Conservation (phyloP, 2,888 invertebrate species). For the Schizaphis graminum region DNA sequence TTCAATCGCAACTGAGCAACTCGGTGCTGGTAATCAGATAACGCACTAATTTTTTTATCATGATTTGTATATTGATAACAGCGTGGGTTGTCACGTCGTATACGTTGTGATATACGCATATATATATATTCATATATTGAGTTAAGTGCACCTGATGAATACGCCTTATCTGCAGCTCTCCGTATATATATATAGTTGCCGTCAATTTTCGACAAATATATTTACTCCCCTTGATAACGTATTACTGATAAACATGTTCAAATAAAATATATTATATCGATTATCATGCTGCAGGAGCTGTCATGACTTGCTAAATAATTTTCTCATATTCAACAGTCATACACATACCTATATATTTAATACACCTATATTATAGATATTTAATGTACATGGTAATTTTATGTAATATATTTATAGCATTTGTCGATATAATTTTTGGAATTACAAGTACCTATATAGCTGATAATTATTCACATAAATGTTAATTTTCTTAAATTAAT, state of each 20-base stretch:
- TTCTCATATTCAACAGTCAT: background rate
- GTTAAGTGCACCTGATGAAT: slow-evolving; percentile 40
- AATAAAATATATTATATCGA: slow-evolving; percentile 49
- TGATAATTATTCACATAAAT: background rate
- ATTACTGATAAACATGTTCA: slow-evolving; percentile 46
- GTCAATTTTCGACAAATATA: slow-evolving; percentile 43
- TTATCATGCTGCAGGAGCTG: slow-evolving; percentile 20
- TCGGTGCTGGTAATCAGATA: slow-evolving; percentile 9
- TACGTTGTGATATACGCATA: background rate
- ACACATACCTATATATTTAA: background rate
- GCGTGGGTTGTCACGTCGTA: slow-evolving; percentile 8
- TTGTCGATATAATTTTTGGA: background rate
- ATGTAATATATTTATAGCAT: background rate
- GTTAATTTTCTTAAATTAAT: background rate
- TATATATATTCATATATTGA: background rate
- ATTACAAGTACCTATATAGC: background rate
- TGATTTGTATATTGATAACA: slow-evolving; percentile 53
- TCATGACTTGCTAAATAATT: slow-evolving; percentile 52
- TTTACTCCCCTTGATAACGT: slow-evolving; percentile 43
- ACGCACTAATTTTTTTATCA: background rate
- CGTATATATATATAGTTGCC: background rate
- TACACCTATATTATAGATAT: background rate
- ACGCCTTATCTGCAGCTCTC: background rate
- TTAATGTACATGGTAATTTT: background rate
- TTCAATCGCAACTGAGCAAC: background rate